Base-by-base conservation (phyloP, 2,797 vertebrate genomes). In the Arremon aurantiirostris region DNA sequence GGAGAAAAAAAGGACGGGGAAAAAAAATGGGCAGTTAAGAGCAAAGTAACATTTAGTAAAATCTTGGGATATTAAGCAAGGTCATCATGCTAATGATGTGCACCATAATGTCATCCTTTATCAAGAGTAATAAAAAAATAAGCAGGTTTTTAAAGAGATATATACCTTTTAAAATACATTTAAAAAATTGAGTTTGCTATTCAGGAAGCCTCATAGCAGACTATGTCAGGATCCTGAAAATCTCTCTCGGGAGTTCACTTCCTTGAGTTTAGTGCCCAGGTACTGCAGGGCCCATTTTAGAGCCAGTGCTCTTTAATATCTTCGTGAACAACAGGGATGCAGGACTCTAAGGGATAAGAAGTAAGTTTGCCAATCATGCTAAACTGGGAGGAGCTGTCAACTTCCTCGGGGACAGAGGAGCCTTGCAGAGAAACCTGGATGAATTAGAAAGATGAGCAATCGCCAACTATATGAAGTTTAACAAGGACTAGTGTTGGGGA, bases 1-100 rank as follows among this genome's bases (percentile, higher is more conserved):
- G 34, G 9, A 90, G 69, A 86, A 93, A 84, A 92, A 53, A 27
- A 76, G 42, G 46, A 57, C 9, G 18, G 37, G 34, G 55, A 68
- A 34, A n/a, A 57, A 57, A 80, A 20, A 41, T 37, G 39, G 63
- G 44, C 75, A 92, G 81, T 76, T 96, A 93, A 76, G 94, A 91
- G 85, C 80, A 89, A 82, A 89, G n/a, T 66, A 81, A 68, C 82
- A 42, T 61, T 82, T 82, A 89, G 81, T 90, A 86, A 96, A 95
- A 93, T 86, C 52, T 55, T 76, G 35, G 55, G 76, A 89, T 93
- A 94, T 91, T 95, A 82, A 94, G 73, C 71, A 88, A 41, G 56
- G 63, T 92, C 95, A 71, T 91, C 42, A 23, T 94, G 82, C 93
- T 42, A 57, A 32, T 42, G 21, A 21, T 73, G 30, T 35, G 26